Conservation (phyloP, 2,888 invertebrate genomes). For the Drosophila ezoana region DNA sequence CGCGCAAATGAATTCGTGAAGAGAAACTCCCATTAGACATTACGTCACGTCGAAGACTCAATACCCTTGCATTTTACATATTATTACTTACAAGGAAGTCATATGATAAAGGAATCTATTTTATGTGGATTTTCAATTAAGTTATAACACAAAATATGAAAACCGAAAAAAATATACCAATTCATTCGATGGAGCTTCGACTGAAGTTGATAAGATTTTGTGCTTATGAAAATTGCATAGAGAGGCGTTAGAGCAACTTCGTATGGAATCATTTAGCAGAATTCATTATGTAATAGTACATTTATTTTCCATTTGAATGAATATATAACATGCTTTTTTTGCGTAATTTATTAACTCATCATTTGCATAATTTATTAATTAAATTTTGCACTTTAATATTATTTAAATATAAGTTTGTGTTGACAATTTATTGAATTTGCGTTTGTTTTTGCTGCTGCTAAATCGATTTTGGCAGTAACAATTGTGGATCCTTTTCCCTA, state of each 20-base stretch:
- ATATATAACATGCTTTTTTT: conserved; percentile 57
- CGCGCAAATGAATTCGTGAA: neutral
- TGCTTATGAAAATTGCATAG: too few species aligned
- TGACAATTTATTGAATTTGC: conserved; percentile 59
- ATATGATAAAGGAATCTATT: too few species aligned
- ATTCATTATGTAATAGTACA: neutral
- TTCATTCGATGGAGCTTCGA: too few species aligned
- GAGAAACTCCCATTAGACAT: neutral
- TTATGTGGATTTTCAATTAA: too few species aligned
- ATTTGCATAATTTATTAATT: conserved; percentile 54
- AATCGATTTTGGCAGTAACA: conserved; percentile 41
- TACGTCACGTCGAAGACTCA: too few species aligned
- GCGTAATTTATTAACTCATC: conserved; percentile 62
- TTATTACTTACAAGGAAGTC: too few species aligned
- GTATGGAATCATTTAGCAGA: neutral
- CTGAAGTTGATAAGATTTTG: too few species aligned
- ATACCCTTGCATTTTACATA: neutral
- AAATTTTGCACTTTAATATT: conserved; percentile 44
- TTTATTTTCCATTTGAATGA: conserved; percentile 3
- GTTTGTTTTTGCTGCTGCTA: conserved; percentile 43
- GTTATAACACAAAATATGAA: too few species aligned
- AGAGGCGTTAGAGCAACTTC: too few species aligned
- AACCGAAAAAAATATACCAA: too few species aligned
- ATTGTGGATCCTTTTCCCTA: conserved; percentile 12
- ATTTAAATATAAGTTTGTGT: conserved; percentile 54